Evolutionary conservation across 2,113 vertebrate species (phyloP), one percentile per base, ranked within the genome.

Genomic region (Neotoma lepida): DNA sequence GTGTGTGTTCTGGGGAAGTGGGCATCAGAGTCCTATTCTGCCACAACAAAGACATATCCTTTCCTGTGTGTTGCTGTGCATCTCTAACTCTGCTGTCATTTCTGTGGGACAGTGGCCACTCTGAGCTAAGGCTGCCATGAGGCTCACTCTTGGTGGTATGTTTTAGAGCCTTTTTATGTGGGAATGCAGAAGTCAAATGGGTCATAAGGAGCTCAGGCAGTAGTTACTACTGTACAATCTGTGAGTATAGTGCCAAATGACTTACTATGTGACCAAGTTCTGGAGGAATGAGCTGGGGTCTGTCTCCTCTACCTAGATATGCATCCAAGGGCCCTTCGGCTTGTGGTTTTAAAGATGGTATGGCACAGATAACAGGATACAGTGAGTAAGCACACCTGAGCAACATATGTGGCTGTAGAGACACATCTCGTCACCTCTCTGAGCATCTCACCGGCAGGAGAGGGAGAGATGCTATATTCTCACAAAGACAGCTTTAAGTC

Each of bases 171-270:
- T n/a, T 73, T 17, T 35, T 20, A 2, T 58, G 33, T 13, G 20
- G 0, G 10, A 13, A 13, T 9, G 30, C 6, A 76, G 15, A 30
- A 49, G 54, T 49, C 64, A 49, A 51, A 86, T 4, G 6, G 71
- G 66, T 44, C 39, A 71, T 58, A 66, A 54, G 61, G 54, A 58
- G 18, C 3, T 18, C 1, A 18, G 46, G 54, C 54, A 71, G 64
- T 6, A 12, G 33, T 9, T 0, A 17, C 4, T 12, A 28, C 33
- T n/a, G 1, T 8, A 33, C 9, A 17, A 1, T 8, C 0, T 8
- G 54, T 41, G 1, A 24, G 0, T 2, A 0, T 78, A 28, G 17
- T 9, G 0, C 84, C 6, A 8, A 30, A 12, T 46, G 28, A 81
- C 51, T 20, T 44, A 44, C 39, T 63, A 7, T 33, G 49, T 54